phyloP scores from a whole-genome alignment of 2,113 vertebrate genomes.

The Chaetodon auriga region DNA sequence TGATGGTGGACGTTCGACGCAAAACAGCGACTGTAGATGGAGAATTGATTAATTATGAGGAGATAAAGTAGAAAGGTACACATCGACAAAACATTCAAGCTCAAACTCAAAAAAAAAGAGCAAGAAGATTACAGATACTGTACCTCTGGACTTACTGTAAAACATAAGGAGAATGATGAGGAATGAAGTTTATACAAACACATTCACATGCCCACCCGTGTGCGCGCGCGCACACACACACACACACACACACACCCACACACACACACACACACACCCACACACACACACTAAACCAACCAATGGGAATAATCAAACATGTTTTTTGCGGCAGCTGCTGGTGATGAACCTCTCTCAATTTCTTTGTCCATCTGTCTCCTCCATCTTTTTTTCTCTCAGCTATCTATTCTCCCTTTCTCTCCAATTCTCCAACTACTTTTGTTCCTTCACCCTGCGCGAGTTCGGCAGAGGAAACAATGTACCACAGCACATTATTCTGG shows the following conservation, averaged over 20 bases:
- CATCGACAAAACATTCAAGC: background rate
- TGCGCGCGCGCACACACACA: no score
- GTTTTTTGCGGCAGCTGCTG: slow-evolving; percentile 2
- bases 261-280: background rate
- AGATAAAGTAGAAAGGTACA: background rate
- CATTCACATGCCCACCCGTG: background rate
- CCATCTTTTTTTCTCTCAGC: slow-evolving; percentile 21
- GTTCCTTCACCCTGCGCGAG: slow-evolving; percentile 47
- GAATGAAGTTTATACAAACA: background rate
- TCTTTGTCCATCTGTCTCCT: slow-evolving; percentile 27
- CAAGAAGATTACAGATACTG: background rate
- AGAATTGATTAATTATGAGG: background rate
- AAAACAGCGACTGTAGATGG: background rate
- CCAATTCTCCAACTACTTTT: slow-evolving; percentile 38
- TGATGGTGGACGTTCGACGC: background rate
- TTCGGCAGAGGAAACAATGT: slow-evolving; percentile 69
- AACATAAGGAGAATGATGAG: background rate
- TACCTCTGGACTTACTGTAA: background rate
- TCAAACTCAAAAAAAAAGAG: no score
- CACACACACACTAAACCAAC: slow-evolving; percentile 4
- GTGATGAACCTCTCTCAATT: slow-evolving; percentile 25
- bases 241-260: background rate
- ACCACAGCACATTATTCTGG: slow-evolving; percentile 65
- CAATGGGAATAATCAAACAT: slow-evolving; percentile 21
- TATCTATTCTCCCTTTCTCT: slow-evolving; percentile 41